These are phyloP conservation scores for Rhombomys opimus DNA, from an alignment of 2,113 vertebrate species.

Conservation along the genomic window DNA sequence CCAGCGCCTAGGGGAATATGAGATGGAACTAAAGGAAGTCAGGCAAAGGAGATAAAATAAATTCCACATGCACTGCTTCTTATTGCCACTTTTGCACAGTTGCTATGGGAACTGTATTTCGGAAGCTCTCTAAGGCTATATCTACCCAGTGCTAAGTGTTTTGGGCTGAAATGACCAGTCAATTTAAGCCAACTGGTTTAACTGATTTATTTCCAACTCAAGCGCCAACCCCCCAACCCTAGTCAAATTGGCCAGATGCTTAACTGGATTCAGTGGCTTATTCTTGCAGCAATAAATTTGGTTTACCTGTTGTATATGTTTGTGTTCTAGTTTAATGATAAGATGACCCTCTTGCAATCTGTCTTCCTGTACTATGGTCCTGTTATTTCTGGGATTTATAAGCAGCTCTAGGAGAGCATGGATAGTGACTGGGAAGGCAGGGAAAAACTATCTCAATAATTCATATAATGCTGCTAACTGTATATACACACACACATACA, in stretches of 20 bases:
- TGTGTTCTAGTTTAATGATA: constrained; percentile 2
- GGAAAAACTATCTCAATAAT: constrained; percentile 14
- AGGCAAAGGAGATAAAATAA: constrained; percentile 77
- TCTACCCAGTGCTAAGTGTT: constrained; percentile 62
- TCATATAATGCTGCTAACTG: neutral
- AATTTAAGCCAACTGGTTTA: constrained; percentile 72
- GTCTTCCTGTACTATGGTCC: neutral
- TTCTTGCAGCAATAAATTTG: constrained; percentile 59
- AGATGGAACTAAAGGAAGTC: constrained; percentile 72
- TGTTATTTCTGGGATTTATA: neutral
- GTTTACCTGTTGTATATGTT: constrained; percentile 11
- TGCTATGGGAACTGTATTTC: constrained; percentile 80
- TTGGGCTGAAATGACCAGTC: constrained; percentile 68
- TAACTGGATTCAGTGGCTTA: constrained; percentile 53
- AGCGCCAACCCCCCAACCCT: neutral
- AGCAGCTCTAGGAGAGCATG: neutral
- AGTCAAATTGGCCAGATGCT: constrained; percentile 23
- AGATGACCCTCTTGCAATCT: neutral
- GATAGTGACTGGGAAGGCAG: neutral
- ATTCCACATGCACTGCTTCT: constrained; percentile 68
- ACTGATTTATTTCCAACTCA: constrained; percentile 66
- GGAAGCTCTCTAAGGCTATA: constrained; percentile 62
- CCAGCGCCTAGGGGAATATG: constrained; percentile 66
- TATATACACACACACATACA: neutral
- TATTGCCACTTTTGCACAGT: constrained; percentile 74